Evolutionary conservation across 2,113 vertebrate genomes (phyloP).

Genomic region (Coregonus clupeaformis): DNA sequence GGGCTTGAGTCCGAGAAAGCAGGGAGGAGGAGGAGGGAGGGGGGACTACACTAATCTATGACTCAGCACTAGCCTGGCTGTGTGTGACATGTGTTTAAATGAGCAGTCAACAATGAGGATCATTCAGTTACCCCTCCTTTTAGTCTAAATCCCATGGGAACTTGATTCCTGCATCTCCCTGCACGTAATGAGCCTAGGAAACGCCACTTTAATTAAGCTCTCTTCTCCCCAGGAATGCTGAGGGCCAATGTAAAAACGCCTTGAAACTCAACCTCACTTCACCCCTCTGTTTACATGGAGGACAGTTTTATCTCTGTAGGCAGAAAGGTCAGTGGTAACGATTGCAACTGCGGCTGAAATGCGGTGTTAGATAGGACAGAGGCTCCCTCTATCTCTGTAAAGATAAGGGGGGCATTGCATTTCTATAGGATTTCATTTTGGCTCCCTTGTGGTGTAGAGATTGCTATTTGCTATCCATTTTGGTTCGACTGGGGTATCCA

Average conservation of each 20-base stretch:
- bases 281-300: background rate
- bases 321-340: background rate
- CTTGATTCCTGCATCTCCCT: slow-evolving; percentile 52
- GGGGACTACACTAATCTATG: slow-evolving; percentile 1
- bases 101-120: slow-evolving; percentile 64
- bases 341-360: background rate
- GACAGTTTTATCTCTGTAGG: background rate
- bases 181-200: slow-evolving; percentile 57
- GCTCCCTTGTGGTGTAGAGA: background rate
- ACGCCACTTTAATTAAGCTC: slow-evolving; percentile 40
- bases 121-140: slow-evolving; percentile 47
- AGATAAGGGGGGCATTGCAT: background rate
- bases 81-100: slow-evolving; percentile 66
- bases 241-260: slow-evolving; percentile 34
- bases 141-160: slow-evolving; percentile 55
- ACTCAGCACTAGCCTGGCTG: slow-evolving; percentile 23
- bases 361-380: background rate
- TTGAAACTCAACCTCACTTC: slow-evolving; percentile 1
- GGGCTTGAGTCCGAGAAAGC: too few relatives aligned
- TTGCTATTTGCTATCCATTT: background rate
- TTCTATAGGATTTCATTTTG: background rate
- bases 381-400: background rate
- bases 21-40: background rate
- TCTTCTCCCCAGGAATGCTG: slow-evolving; percentile 30
- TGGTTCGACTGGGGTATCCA: background rate